Base-by-base conservation (phyloP, 2,888 invertebrate genomes). In the Xestia xanthographa region DNA sequence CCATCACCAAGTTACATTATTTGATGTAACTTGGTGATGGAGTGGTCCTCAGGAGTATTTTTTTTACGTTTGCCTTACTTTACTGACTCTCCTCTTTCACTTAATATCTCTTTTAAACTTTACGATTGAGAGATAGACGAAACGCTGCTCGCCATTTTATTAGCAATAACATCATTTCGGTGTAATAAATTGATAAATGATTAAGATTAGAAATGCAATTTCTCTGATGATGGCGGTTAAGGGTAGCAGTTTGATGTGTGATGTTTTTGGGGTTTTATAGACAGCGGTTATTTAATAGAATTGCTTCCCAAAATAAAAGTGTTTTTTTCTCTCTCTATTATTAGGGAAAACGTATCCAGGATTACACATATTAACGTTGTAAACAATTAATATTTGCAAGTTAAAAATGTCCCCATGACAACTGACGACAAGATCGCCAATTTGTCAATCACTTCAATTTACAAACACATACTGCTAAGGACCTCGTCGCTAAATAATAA, bases 71-170 rank as follows among this genome's bases (percentile, higher is more conserved):
- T n/a, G n/a, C n/a, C n/a, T n/a, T n/a, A 92, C 17, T 91, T 89
- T 88, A 90, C 84, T 78, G 84, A 80, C 68, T 72, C 73, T 68
- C 86, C 84, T 43, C 8, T 6, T 8, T 38, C 88, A 63, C 41
- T 53, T 72, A 84, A 88, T 89, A 86, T 91, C 89, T 89, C 88
- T 89, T 90, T 91, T 81, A 86, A 88, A 88, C 88, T 91, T 91
- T 91, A 92, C 87, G 86, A 84, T 72, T 84, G 80, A 86, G 66
- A 78, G 84, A 87, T 90, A 80, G 85, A 87, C 83, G 72, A 73
- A 50, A 72, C 76, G 80, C 72, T 82, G 78, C 82, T 73, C 75
- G 77, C 69, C 70, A 63, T 89, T 91, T 90, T 90, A 90, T 88
- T 86, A 78, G 82, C 77, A 79, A 88, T 88, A 82, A 85, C 73